Base-by-base conservation (phyloP, 1,140 invertebrate species). In the Elymnias hypermnestra region DNA sequence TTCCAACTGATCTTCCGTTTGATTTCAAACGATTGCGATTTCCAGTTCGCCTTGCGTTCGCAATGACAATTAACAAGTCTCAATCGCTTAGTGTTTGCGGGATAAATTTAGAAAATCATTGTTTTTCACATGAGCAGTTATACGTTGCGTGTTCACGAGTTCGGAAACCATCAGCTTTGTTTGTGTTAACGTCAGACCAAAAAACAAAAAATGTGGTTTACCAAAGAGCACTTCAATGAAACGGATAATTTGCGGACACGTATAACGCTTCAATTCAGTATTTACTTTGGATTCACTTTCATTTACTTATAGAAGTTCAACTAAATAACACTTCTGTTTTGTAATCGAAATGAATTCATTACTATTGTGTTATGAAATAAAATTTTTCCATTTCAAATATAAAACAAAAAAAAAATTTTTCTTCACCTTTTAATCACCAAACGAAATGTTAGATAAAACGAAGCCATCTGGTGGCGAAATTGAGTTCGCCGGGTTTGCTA, bases 51-150 rank as follows among this genome's bases (percentile, higher is more conserved):
- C 52, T 88, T 1, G 83, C 87, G 5, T 90, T 90, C 66, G 79
- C 83, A 8, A 83, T 89, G 72, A 87, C 84, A 15, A 86, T 87
- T 31, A 88, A 87, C 51, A 89, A 89, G 66, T 73, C 74, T n/a
- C 87, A 89, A 69, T 69, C 55, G 33, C 55, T 71, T 59, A 52
- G 51, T 46, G 57, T 61, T 53, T 72, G 53, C 40, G 55, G 55
- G 15, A 54, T 63, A 43, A 52, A 53, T 38, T 53, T 55, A 41
- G 39, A 53, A 50, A 44, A 47, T 44, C 47, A 42, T 45, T 62
- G 50, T 52, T 58, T 58, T 47, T 54, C 52, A 44, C 53, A 57
- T 54, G 53, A 57, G 31, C 50, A 63, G 36, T 49, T 61, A 53
- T 53, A 61, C 42, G 53, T 61, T 46, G 58, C 58, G 40, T 54